Evolutionary conservation across 1,140 invertebrate genomes (phyloP).

Genomic region (Drosophila busckii): DNA sequence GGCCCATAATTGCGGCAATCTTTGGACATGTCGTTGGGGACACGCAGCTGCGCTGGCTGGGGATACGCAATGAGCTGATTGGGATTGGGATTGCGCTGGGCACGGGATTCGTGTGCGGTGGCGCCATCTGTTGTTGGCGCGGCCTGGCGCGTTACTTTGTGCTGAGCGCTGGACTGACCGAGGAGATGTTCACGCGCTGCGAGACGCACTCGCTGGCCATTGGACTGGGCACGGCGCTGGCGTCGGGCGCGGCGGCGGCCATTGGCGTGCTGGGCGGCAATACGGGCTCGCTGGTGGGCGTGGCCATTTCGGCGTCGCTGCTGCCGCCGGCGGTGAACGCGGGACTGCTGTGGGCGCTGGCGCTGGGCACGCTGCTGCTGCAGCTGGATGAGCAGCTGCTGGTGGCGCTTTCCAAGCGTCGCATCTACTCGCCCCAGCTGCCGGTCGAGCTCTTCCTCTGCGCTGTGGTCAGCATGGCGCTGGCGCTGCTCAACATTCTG

Average conservation of each 20-base stretch:
- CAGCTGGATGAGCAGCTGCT: slow-evolving; percentile 60
- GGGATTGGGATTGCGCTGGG: slow-evolving; percentile 82
- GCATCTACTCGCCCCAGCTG: slow-evolving; percentile 80
- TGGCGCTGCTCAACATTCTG: slow-evolving; percentile 86
- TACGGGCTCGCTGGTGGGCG: slow-evolving; percentile 86
- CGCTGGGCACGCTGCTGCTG: slow-evolving; percentile 79
- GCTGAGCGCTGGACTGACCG: slow-evolving; percentile 82
- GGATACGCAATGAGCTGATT: slow-evolving; percentile 83
- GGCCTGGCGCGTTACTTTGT: slow-evolving; percentile 81
- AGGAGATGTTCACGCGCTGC: slow-evolving; percentile 85
- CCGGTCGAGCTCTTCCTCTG: slow-evolving; percentile 81
- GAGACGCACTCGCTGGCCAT: slow-evolving; percentile 83
- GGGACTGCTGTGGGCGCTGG: slow-evolving; percentile 84
- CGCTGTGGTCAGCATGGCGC: slow-evolving; percentile 83
- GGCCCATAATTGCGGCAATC: slow-evolving; percentile 86
- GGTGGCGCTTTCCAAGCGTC: slow-evolving; percentile 54
- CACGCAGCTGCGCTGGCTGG: slow-evolving; percentile 81
- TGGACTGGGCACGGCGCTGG: slow-evolving; percentile 84
- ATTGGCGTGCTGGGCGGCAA: slow-evolving; percentile 85
- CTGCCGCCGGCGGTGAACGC: slow-evolving; percentile 88
- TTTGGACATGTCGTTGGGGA: slow-evolving; percentile 86
- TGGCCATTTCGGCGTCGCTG: slow-evolving; percentile 88
- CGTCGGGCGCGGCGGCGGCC: slow-evolving; percentile 86
- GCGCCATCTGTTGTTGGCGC: slow-evolving; percentile 80
- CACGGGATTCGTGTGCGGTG: slow-evolving; percentile 84